phyloP scores from a whole-genome alignment of 92 coral and sea anemone species.

The Metridium senile region DNA sequence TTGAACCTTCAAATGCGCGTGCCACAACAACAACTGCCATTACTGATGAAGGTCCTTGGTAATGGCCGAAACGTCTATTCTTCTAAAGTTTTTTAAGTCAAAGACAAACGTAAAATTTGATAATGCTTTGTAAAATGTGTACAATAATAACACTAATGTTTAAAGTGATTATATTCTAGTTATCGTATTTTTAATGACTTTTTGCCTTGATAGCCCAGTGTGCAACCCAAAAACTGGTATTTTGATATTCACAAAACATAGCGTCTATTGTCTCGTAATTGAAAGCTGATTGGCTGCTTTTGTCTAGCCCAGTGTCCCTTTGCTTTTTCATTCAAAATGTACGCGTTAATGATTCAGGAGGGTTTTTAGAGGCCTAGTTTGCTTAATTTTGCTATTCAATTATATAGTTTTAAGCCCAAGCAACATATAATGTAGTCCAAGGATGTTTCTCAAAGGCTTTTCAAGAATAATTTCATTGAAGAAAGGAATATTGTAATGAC shows the following conservation, averaged over 20 bases:
- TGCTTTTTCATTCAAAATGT: slow-evolving; percentile 4
- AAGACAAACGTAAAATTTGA: too few relatives aligned
- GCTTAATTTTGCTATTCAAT: background rate
- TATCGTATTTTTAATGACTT: too few relatives aligned
- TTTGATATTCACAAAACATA: background rate
- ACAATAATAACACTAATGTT: too few relatives aligned
- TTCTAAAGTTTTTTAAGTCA: too few relatives aligned
- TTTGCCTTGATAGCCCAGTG: too few relatives aligned
- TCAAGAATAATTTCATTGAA: slow-evolving; percentile 4
- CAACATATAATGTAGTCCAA: background rate
- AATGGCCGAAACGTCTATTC: too few relatives aligned
- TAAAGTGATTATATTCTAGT: too few relatives aligned
- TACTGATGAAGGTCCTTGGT: too few relatives aligned
- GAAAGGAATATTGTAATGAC: slow-evolving; percentile 6
- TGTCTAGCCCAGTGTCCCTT: slow-evolving; percentile 5
- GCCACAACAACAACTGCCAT: too few relatives aligned
- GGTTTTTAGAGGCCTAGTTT: background rate
- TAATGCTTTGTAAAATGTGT: too few relatives aligned
- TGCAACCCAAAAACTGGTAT: background rate
- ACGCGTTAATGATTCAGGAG: slow-evolving; percentile 8
- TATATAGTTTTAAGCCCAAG: background rate
- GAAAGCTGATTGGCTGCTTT: slow-evolving; percentile 5
- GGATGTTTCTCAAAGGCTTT: background rate
- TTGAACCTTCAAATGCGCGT: too few relatives aligned
- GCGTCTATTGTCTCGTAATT: background rate